Evolutionary conservation across 1,140 invertebrate species (phyloP).

Genomic region (Galendromus occidentalis): DNA sequence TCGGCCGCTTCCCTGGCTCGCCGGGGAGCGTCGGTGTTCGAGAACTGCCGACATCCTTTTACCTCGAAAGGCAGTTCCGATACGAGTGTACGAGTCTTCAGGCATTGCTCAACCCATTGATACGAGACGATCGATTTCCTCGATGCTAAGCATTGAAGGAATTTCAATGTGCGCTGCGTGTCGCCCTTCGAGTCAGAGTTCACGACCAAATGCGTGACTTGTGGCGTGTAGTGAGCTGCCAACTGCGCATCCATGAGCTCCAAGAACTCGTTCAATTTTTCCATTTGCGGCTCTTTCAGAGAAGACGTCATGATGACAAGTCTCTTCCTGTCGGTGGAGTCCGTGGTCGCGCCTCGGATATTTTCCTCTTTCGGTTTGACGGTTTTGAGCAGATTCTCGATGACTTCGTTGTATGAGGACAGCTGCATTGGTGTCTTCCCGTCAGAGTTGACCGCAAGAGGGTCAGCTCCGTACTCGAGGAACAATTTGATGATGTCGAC

Average conservation of each 20-base stretch:
- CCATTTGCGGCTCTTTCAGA: not conserved
- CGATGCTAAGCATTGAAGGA: not conserved
- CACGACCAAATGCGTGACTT: not conserved
- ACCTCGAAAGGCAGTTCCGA: not conserved
- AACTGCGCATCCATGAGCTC: not conserved
- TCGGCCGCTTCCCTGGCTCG: not conserved
- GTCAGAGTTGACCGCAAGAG: not conserved
- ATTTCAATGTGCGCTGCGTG: conserved; percentile 3
- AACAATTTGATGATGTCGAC: not conserved
- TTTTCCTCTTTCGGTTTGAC: not conserved
- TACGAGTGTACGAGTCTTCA: not conserved
- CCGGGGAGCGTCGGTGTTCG: not conserved
- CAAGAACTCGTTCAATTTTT: not conserved
- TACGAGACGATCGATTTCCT: not conserved
- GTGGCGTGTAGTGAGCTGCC: not conserved
- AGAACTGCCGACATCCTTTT: not conserved
- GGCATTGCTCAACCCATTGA: not conserved
- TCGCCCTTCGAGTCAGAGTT: not conserved
- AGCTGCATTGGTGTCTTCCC: not conserved
- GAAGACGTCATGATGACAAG: not conserved
- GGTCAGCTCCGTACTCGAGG: not conserved
- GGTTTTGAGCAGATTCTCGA: not conserved
- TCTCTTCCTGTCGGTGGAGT: too few species aligned
- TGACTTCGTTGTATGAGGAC: not conserved
- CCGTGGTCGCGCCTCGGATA: not conserved